phyloP scores from a whole-genome alignment of 2,888 invertebrate genomes.

The Orthosia gracilis region DNA sequence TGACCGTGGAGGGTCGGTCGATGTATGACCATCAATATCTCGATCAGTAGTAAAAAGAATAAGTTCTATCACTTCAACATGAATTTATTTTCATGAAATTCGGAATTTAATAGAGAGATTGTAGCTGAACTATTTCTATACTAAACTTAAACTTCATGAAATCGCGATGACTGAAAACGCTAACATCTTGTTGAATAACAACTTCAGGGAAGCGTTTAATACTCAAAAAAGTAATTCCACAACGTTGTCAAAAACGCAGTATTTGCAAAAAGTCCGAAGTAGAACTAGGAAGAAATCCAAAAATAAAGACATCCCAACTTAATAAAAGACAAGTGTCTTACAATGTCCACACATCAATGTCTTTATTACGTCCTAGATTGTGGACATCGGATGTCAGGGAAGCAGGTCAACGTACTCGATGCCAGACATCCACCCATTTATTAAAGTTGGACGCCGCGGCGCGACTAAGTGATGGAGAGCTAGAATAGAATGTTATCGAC shows the following conservation, averaged over 20 bases:
- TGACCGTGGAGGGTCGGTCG: constrained; percentile 35
- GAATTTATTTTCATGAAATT: constrained; percentile 39
- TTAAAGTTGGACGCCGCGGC: constrained; percentile 36
- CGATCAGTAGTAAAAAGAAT: constrained; percentile 35
- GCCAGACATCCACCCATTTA: constrained; percentile 50
- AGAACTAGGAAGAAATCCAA: background rate
- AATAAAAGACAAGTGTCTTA: constrained; percentile 25
- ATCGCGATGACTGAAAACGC: background rate
- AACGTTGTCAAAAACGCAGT: background rate
- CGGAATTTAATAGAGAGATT: constrained; percentile 1
- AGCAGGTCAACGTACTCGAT: constrained; percentile 57
- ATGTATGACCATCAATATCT: constrained; percentile 32
- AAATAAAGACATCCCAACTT: background rate
- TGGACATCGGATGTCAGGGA: constrained; percentile 46
- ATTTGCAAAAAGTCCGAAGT: background rate
- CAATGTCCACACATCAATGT: constrained; percentile 31
- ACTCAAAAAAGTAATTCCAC: background rate
- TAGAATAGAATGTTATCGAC: constrained; percentile 40
- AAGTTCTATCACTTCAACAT: constrained; percentile 40
- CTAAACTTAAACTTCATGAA: background rate
- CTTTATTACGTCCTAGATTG: constrained; percentile 37
- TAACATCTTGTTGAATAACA: background rate
- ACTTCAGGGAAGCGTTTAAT: too few species aligned
- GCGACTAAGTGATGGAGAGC: constrained; percentile 46
- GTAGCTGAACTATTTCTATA: background rate